A percentile compares a stretch with the other conserved stretches of the same genome.
These are phyloP conservation scores for Circaetus cinerascens DNA, from an alignment of 2,113 vertebrate genomes.

Conservation along the genomic window DNA sequence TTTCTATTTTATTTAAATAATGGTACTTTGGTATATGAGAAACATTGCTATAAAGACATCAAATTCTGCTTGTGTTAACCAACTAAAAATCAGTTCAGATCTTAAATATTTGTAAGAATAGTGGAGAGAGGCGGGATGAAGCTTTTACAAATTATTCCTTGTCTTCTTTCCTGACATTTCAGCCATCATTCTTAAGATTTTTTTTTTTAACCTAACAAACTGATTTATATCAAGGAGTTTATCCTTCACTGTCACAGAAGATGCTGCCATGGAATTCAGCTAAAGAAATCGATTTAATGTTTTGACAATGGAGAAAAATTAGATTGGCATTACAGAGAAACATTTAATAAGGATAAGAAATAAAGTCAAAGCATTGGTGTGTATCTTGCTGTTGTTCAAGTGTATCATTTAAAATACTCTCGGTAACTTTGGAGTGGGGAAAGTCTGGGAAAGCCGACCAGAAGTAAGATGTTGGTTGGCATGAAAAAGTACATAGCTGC, in stretches of 20 bases:
- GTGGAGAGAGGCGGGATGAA: background rate
- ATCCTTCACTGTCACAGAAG: conserved; percentile 9
- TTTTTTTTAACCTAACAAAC: background rate
- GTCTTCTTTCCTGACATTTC: background rate
- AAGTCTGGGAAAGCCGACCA: background rate
- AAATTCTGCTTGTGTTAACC: background rate
- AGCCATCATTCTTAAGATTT: background rate
- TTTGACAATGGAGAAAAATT: conserved; percentile 33
- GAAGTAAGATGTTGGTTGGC: background rate
- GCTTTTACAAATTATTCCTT: background rate
- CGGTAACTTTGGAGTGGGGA: background rate
- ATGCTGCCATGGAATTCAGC: background rate
- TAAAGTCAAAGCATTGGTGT: background rate
- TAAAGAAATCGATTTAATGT: conserved; percentile 2
- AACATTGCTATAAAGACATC: background rate
- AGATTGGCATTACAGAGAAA: background rate
- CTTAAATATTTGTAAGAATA: background rate
- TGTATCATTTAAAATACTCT: background rate
- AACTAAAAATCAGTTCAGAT: background rate
- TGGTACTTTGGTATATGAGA: background rate
- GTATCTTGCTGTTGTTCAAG: background rate
- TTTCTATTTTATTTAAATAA: background rate
- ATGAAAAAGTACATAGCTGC: background rate
- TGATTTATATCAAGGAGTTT: background rate
- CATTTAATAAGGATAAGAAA: conserved; percentile 21